Base-by-base conservation (phyloP, 2,888 invertebrate genomes). In the Andricus quercusramuli region DNA sequence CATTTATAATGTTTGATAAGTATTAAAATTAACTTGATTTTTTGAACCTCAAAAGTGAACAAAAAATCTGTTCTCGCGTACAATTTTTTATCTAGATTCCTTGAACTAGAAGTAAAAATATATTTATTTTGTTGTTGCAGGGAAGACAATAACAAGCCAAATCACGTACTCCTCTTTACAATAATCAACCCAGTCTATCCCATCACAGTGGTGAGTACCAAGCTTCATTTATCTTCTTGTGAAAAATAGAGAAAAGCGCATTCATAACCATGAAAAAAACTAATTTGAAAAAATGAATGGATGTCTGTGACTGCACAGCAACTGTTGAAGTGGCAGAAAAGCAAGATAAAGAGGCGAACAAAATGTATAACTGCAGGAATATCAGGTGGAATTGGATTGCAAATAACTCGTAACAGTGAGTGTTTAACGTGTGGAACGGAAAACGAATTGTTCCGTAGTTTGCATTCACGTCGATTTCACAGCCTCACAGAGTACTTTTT, bases 131-230 rank as follows among this genome's bases (percentile, higher is more conserved):
- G 85, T 81, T 89, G 83, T 91, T 92, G 74, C 92, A 93, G 97
- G 93, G 95, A 96, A 91, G 97, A 97, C 93, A 96, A 96, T 92
- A 96, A 97, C 86, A 96, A 97, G 92, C 97, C 98, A 90, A 99
- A 99, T 95, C 98, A 99, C 94, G 98, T 99, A 89, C 94, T 99
- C 90, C 96, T 99, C 88, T 98, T 99, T 94, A 99, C 99, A 92
- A 97, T 99, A 93, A 96, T 99, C 93, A 99, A 99, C 94, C 99
- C 99, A 84, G 97, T 98, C 93, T 99, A 99, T 94, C 99, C 99
- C 83, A 99, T 99, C 94, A 99, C 99, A 94, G 99, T 99, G 96
- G 99, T 99, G 94, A 97, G 98, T 97, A 66, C 70, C n/a, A 37
- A 44, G 17, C 62, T 77, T 77, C 65, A 65, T 56, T 56, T n/a